Evolutionary conservation across 2,113 vertebrate species (phyloP).

Genomic region (Recurvirostra avosetta): DNA sequence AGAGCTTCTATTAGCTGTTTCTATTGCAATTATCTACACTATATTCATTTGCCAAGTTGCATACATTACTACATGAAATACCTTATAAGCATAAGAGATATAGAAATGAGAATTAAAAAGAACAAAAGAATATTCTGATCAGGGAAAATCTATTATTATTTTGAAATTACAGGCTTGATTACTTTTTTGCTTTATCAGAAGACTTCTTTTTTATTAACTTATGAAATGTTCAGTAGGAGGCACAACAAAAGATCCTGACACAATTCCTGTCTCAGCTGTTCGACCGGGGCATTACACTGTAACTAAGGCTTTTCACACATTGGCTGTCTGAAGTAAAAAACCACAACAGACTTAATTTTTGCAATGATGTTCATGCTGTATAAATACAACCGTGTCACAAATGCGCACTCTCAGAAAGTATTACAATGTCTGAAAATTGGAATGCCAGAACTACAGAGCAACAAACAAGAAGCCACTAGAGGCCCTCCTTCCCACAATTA

Average conservation of each 20-base stretch:
- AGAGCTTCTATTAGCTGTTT: neutral
- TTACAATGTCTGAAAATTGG: neutral
- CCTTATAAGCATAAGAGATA: neutral
- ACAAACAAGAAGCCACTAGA: neutral
- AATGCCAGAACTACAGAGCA: slow-evolving; percentile 21
- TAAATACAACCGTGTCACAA: neutral
- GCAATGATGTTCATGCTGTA: neutral
- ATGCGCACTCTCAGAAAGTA: neutral
- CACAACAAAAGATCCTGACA: neutral
- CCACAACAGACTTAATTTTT: slow-evolving; percentile 35
- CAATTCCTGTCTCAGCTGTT: slow-evolving; percentile 27
- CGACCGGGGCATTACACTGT: slow-evolving; percentile 1
- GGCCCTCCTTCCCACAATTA: neutral
- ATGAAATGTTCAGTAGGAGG: slow-evolving; percentile 24
- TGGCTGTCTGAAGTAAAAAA: neutral
- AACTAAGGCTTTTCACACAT: slow-evolving; percentile 39
- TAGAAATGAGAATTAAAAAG: slow-evolving; percentile 58
- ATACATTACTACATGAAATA: neutral
- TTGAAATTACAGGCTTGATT: slow-evolving; percentile 66
- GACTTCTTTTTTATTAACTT: slow-evolving; percentile 38
- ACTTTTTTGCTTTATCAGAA: slow-evolving; percentile 52
- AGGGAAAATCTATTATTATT: slow-evolving; percentile 52
- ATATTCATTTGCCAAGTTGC: neutral
- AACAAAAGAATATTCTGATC: slow-evolving; percentile 53
- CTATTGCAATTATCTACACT: neutral